phyloP scores from a whole-genome alignment of 2,113 vertebrate genomes.

The Cinclus cinclus region DNA sequence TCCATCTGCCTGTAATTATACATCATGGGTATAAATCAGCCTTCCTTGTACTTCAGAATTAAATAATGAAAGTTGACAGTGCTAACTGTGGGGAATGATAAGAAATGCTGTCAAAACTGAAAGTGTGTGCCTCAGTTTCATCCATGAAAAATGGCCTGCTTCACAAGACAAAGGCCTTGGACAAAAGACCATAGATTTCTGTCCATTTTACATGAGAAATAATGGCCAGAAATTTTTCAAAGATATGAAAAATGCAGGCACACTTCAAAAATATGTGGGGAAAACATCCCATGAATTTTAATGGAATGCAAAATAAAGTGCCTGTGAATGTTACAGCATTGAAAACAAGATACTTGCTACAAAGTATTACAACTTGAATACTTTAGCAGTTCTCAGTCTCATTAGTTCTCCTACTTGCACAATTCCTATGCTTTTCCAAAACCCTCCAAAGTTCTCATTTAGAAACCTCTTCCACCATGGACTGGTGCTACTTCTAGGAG shows the following conservation, averaged over 20 bases:
- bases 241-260: slow-evolving; percentile 43
- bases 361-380: neutral
- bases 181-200: slow-evolving; percentile 54
- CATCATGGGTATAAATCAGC: slow-evolving; percentile 54
- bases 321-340: neutral
- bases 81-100: slow-evolving; percentile 56
- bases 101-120: slow-evolving; percentile 49
- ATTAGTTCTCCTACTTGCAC: neutral
- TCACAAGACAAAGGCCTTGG: slow-evolving; percentile 54
- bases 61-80: slow-evolving; percentile 61
- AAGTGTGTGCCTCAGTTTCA: slow-evolving; percentile 44
- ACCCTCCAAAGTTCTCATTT: neutral
- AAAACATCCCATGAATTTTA: slow-evolving; percentile 58
- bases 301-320: slow-evolving; percentile 42
- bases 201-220: slow-evolving; percentile 42
- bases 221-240: slow-evolving; percentile 42
- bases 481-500: neutral
- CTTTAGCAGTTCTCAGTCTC: neutral
- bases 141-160: slow-evolving; percentile 65
- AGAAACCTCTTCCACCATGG: neutral
- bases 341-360: slow-evolving; percentile 23
- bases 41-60: slow-evolving; percentile 55
- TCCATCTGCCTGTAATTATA: slow-evolving; percentile 54
- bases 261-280: slow-evolving; percentile 19
- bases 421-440: slow-evolving; percentile 9